These are phyloP conservation scores for Clarias pachynema DNA, from an alignment of 2,797 vertebrate genomes.

Conservation along the genomic window DNA sequence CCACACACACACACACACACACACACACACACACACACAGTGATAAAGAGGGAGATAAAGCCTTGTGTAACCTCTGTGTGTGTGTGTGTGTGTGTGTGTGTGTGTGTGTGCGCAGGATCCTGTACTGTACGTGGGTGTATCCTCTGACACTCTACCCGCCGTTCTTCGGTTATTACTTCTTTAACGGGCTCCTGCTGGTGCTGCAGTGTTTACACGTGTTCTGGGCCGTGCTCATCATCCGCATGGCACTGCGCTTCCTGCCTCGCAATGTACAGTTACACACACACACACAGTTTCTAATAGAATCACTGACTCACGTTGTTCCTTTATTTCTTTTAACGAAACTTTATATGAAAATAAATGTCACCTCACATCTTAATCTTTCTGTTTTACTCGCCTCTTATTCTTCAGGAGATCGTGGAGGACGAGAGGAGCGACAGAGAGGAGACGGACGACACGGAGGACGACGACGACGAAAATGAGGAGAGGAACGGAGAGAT, in stretches of 20 bases:
- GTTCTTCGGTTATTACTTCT: conserved; percentile 97
- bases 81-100: conserved; percentile 20
- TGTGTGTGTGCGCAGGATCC: conserved; percentile 77
- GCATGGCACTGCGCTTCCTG: conserved; percentile 92
- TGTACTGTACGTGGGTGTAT: conserved; percentile 89
- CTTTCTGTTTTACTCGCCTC: neutral
- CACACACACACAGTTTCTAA: neutral
- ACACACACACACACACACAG: neutral
- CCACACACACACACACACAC: neutral
- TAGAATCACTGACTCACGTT: neutral
- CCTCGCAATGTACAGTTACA: conserved; percentile 82
- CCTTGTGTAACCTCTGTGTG: neutral
- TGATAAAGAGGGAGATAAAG: neutral
- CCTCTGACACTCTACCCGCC: conserved; percentile 86
- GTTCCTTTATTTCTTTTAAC: too few species aligned
- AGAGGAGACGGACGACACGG: conserved; percentile 85
- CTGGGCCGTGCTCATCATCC: conserved; percentile 93
- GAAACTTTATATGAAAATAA: too few species aligned
- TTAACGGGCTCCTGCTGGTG: conserved; percentile 87
- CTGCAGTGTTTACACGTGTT: conserved; percentile 92
- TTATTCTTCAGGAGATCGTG: conserved; percentile 75
- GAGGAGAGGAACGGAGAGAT: conserved; percentile 59
- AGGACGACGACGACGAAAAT: conserved; percentile 66
- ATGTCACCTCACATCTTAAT: neutral
- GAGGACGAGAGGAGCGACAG: conserved; percentile 92